Evolutionary conservation across 2,113 vertebrate genomes (phyloP), one percentile per base, ranked within the genome.

Genomic region (Erythrocercus mccallii): DNA sequence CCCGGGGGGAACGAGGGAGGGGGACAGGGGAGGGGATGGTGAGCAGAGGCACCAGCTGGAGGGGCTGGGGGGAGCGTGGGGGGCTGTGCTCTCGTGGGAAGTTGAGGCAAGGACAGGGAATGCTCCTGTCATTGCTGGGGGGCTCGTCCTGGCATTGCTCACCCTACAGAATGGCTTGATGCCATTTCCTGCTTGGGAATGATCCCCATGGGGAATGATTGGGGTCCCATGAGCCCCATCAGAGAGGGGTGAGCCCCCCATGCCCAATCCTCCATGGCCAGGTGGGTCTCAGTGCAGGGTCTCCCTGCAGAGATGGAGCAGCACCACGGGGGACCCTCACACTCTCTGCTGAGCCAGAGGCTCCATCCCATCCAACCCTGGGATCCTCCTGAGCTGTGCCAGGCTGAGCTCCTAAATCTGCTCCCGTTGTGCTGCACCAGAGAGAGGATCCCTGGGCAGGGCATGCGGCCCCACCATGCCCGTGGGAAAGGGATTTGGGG

Each of bases 241-340:
- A 58, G 54, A 60, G 54, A 35, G 8, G 21, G 13, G 9, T 10
- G 64, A 53, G 33, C 14, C 25, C 64, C 38, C 51, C 4, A 0
- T 2, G 15, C 1, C 58, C 10, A 11, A 15, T 66, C 37, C 68
- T 65, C 71, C 2, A 0, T 0, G 2, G 9, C 25, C 6, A 4
- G 18, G 15, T 0, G 0, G 56, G n/a, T 38, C 42, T 33, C 47
- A 6, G 35, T 5, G 68, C 0, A 0, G 38, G 42, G 15, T 65
- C 9, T 65, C 40, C 24, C 44, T 3, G 1, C 19, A 35, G 42
- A 15, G 62, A 38, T 16, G 28, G 44, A 37, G 35, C 72, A 62
- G 42, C 37, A n/a, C 16, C 17, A 0, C 0, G 5, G n/a, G 21
- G 17, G 28, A 13, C 3, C 33, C 47, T 47, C 16, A 4, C 4